Evolutionary conservation across 2,888 invertebrate genomes (phyloP), one percentile per base, ranked within the genome.

Genomic region (Apoderus coryli): DNA sequence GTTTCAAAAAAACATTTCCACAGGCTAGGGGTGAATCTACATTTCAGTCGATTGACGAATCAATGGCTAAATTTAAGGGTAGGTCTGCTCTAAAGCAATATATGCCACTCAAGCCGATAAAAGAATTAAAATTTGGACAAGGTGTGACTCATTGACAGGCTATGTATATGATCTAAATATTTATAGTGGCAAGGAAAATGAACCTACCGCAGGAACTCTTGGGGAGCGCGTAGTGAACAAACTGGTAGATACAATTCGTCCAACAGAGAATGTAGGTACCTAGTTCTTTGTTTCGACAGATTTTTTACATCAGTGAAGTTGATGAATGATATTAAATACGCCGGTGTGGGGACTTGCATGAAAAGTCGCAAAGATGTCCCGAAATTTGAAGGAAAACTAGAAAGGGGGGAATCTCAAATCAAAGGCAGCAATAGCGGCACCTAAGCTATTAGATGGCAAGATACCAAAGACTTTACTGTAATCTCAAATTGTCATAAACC

Each of bases 151-250:
- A 19, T 11, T 14, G 7, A 31, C 31, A 6, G 35, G 40, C 7
- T 40, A 40, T 34, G 28, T 36, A 12, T 36, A 41, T 25, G 35
- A 35, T 27, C 9, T 36, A 13, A 38, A 38, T 26, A 34, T 41
- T 25, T 39, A 39, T 22, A 27, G 31, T 26, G 34, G 39, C 22
- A 38, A 40, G 22, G 31, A 38, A 12, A 32, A 15, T 26, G 25
- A 31, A 27, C 11, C 15, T 3, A 10, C 10, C 9, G 31, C 26
- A 31, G 27, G 29, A 19, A n/a, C 7, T 19, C 5, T 32, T 12
- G 28, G 28, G 9, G 32, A 32, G 19, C 16, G 29, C 7, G 16
- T 33, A n/a, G 29, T 33, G 9, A 33, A 30, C 22, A 22, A 31
- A 14, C 14, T 32, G 9, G 22, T 14, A 13, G 4, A 11, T 7